Evolutionary conservation across 2,797 vertebrate species (phyloP).

Genomic region (Coilia nasus): DNA sequence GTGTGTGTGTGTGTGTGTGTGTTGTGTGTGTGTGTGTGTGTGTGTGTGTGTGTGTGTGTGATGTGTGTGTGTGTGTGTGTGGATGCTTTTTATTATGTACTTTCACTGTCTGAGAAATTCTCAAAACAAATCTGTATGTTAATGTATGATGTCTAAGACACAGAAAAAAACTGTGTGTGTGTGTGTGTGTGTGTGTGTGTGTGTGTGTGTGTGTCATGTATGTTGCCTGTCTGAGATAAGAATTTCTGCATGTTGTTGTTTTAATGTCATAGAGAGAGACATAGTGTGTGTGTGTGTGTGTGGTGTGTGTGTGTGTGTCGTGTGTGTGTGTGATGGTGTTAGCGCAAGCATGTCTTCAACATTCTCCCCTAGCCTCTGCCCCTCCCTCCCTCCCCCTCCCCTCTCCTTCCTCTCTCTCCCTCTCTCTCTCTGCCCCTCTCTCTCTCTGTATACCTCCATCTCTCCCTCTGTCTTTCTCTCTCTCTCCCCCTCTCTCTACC

Average conservation of each 20-base stretch:
- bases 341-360: background rate
- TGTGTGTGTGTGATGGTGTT: conserved; percentile 15
- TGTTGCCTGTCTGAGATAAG: background rate
- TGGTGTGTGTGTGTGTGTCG: conserved; percentile 15
- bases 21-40: background rate
- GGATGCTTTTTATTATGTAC: background rate
- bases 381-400: conserved; percentile 57
- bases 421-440: conserved; percentile 47
- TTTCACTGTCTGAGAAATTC: too few relatives aligned
- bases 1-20: conserved; percentile 3
- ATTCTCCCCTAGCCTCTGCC: conserved; percentile 5
- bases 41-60: background rate
- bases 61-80: background rate
- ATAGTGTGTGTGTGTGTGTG: background rate
- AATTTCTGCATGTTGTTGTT: too few relatives aligned
- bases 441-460: conserved; percentile 39
- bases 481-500: conserved; percentile 37
- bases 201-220: background rate
- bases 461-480: conserved; percentile 48
- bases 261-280: too few relatives aligned
- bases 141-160: background rate
- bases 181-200: conserved; percentile 1
- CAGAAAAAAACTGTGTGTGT: background rate
- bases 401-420: conserved; percentile 53
- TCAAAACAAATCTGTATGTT: background rate